Evolutionary conservation across 2,113 vertebrate genomes (phyloP).

Genomic region (Carettochelys insculpta): DNA sequence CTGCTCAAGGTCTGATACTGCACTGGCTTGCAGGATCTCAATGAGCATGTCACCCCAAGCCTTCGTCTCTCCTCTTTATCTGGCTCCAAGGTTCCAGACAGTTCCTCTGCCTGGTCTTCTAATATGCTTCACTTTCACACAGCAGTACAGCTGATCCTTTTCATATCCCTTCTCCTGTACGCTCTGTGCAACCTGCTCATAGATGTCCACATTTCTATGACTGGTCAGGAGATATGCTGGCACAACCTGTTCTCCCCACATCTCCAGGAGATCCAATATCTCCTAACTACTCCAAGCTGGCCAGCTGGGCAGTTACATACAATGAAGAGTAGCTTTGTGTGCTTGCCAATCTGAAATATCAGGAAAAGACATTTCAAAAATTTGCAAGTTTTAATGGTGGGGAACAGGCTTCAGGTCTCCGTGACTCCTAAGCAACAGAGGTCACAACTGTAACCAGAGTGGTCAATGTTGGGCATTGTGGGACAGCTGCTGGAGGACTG

Average conservation of each 20-base stretch:
- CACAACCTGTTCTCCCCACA: background rate
- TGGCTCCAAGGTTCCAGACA: background rate
- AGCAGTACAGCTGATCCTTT: background rate
- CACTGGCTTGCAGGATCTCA: background rate
- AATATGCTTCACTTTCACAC: background rate
- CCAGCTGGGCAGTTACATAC: background rate
- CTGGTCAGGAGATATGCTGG: background rate
- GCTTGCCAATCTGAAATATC: background rate
- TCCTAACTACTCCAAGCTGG: background rate
- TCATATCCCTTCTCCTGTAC: background rate
- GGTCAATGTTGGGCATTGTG: background rate
- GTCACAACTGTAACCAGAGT: background rate
- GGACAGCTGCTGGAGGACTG: background rate
- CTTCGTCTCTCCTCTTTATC: background rate
- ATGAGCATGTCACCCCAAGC: background rate
- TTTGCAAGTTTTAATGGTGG: background rate
- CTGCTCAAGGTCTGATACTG: background rate
- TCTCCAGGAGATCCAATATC: background rate
- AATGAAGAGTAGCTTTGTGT: background rate
- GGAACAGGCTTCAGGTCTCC: background rate
- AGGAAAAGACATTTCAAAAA: background rate
- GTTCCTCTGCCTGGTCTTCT: too few species aligned
- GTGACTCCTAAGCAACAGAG: background rate
- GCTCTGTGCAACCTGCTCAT: too few species aligned
- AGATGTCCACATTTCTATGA: background rate